phyloP scores from a whole-genome alignment of 2,888 invertebrate genomes.

The Drosophila formosana region DNA sequence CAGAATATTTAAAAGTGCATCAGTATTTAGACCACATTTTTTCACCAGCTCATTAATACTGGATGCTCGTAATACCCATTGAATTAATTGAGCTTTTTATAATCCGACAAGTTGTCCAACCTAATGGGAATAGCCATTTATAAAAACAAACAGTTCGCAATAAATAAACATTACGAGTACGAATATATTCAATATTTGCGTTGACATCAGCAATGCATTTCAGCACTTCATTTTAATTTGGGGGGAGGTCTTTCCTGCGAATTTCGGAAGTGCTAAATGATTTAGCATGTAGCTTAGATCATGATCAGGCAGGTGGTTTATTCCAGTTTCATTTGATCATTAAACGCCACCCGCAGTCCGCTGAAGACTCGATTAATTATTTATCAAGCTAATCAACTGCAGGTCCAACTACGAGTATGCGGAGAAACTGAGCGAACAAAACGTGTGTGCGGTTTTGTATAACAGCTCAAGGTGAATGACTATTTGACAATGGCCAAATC shows the following conservation, averaged over 20 bases:
- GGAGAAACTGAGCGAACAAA: slow-evolving; percentile 32
- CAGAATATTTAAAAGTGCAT: not conserved
- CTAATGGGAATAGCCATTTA: slow-evolving; percentile 26
- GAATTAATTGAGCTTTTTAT: slow-evolving; percentile 33
- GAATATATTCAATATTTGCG: slow-evolving; percentile 49
- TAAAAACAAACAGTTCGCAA: slow-evolving; percentile 26
- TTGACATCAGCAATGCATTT: slow-evolving; percentile 65
- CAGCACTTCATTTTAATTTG: slow-evolving; percentile 1
- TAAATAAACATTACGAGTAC: slow-evolving; percentile 30
- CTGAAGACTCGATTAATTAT: slow-evolving; percentile 28
- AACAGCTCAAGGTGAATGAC: slow-evolving; percentile 50
- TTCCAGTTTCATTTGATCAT: slow-evolving; percentile 14
- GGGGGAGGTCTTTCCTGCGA: slow-evolving; percentile 24
- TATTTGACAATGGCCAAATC: slow-evolving; percentile 40
- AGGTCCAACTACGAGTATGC: slow-evolving; percentile 14
- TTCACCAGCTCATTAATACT: not conserved
- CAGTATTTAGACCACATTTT: not conserved
- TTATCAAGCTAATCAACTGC: slow-evolving; percentile 26
- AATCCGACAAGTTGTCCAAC: slow-evolving; percentile 32
- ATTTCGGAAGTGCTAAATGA: slow-evolving; percentile 53
- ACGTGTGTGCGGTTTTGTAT: slow-evolving; percentile 21
- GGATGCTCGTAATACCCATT: slow-evolving; percentile 8
- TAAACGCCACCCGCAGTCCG: slow-evolving; percentile 7
- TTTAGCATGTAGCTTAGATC: slow-evolving; percentile 42
- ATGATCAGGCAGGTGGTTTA: slow-evolving; percentile 12